Base-by-base conservation (phyloP, 2,113 vertebrate species). In the Nerophis lumbriciformis region DNA sequence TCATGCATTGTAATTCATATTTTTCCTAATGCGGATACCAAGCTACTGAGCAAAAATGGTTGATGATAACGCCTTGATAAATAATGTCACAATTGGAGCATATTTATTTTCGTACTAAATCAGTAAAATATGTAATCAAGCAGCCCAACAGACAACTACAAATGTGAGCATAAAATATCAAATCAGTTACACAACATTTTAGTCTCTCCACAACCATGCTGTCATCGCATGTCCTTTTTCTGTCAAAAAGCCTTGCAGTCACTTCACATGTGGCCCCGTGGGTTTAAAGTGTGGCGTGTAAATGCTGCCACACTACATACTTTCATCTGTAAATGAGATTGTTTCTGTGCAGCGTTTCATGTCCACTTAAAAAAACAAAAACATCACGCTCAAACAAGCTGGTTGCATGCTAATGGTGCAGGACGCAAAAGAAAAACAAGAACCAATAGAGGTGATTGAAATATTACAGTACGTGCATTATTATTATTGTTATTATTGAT, bases 401-500 rank as follows among this genome's bases (percentile, higher is more conserved):
- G 4, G 5, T 45, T 45, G 42, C 4, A 57, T 6, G 55, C 10
- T 19, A 42, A 19, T n/a, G 5, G n/a, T 57, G 38, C n/a, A 5
- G 54, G 8, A 42, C 19, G 37, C 54, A 42, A 44, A 42, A 28
- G 21, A 28, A 9, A 42, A 19, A 56, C 37, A 56, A 10, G 9
- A 39, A 10, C 8, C 5, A 19, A 9, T 38, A 9, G 9, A 67
- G 62, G 56, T 62, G 54, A 61, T 66, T 76, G 48, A 71, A 77
- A 69, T 59, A 49, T 49, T 38, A 21, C 42, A 53, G 45, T 63
- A 71, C 55, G 36, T 59, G 45, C 65, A 50, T 63, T 63, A 60
- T 10, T 42, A 42, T 42, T 42, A 42, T 11, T 19, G 2, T 28
- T 28, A 28, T 28, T 28, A 28, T 28, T 3, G 28, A 28, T 28